Base-by-base conservation (phyloP, 2,797 vertebrate species). In the Channa striata region DNA sequence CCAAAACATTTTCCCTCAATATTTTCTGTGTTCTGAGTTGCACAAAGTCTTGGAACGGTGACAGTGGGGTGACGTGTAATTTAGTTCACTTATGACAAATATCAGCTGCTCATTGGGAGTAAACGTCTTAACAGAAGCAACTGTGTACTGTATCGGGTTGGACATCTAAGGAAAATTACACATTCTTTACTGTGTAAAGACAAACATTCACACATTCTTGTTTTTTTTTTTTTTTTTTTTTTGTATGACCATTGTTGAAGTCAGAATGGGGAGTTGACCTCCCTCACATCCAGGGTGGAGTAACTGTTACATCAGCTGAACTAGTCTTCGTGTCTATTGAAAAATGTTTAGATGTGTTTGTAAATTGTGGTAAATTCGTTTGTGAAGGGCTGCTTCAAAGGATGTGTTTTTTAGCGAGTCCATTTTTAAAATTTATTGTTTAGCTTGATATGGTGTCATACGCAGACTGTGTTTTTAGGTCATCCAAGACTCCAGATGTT, bases 241-340 rank as follows among this genome's bases (percentile, higher is more conserved):
- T 78, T 81, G 43, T 70, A 34, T 72, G 63, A 58, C 72, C 61
- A 74, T 87, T 90, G 87, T 89, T 74, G 40, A 20, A 68, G 69
- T 84, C 71, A 76, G 68, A 78, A 67, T 50, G 56, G 78, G 85
- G 83, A 87, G 86, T 83, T 78, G 81, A 62, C 74, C 72, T 80
- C 70, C 42, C 59, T 77, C 56, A 39, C 34, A 53, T 77, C 39
- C 63, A 87, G 87, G 88, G 87, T 78, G 90, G 89, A 87, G 88
- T 63, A 14, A 59, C 43, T 49, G 34, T 89, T 81, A 73, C 82
- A 68, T 90, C 86, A 89, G 48, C 68, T 63, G 21, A 30, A 72
- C 19, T 39, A 19, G 16, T 51, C 21, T 77, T 64, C 19, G 39
- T 62, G 47, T 75, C 36, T 46, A 59, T 53, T 74, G 58, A 21